These are phyloP conservation scores for Nipponacmea schrenckii DNA, from an alignment of 2,888 invertebrate species.

Conservation along the genomic window DNA sequence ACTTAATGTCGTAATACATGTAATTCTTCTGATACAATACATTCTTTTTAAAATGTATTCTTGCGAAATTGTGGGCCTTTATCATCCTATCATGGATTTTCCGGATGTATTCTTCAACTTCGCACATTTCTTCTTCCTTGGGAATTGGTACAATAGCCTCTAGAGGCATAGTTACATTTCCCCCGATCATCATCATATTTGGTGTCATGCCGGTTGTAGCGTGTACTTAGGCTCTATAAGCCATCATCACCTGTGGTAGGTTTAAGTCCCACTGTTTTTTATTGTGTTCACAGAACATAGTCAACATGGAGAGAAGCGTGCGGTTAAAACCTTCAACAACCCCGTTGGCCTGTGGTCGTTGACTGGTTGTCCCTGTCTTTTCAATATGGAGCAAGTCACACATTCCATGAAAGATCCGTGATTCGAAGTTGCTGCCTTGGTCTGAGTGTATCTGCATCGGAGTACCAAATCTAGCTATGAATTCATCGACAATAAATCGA, in stretches of 20 bases:
- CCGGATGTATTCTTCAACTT: not conserved
- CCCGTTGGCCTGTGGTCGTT: slow-evolving; percentile 28
- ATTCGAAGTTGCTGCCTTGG: slow-evolving; percentile 21
- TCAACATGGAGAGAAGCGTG: slow-evolving; percentile 24
- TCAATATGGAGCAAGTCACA: slow-evolving; percentile 28
- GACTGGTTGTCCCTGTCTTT: slow-evolving; percentile 24
- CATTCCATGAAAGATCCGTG: slow-evolving; percentile 23
- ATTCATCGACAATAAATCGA: slow-evolving; percentile 16
- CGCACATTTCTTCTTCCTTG: not conserved
- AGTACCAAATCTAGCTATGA: slow-evolving; percentile 21
- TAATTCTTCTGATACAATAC: slow-evolving; percentile 8
- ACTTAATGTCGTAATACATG: slow-evolving; percentile 18
- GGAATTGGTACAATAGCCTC: slow-evolving; percentile 25
- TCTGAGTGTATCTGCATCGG: slow-evolving; percentile 22
- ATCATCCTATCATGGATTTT: not conserved
- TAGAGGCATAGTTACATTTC: slow-evolving; percentile 23
- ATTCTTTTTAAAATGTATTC: not conserved
- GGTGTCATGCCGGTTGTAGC: slow-evolving; percentile 24
- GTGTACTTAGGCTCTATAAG: slow-evolving; percentile 29
- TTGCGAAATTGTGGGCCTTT: not conserved
- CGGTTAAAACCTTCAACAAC: slow-evolving; percentile 31
- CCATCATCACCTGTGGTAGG: slow-evolving; percentile 32
- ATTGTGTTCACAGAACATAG: slow-evolving; percentile 17
- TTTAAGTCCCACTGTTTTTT: slow-evolving; percentile 28
- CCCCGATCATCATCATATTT: slow-evolving; percentile 31